Conservation (phyloP, 2,888 invertebrate genomes). For the Erynnis tages region DNA sequence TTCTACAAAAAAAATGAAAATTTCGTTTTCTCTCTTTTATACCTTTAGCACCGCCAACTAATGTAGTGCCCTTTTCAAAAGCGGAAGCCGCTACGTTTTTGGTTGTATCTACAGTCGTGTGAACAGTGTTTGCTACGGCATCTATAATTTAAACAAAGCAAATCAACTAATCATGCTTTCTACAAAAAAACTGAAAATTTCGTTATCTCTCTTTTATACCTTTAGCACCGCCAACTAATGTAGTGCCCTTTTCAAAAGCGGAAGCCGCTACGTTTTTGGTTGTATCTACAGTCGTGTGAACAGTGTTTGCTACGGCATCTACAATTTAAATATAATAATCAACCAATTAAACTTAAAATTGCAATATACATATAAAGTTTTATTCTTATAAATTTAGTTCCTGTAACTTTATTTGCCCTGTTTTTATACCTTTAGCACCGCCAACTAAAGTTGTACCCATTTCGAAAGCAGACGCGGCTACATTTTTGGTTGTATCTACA, state of each 20-base stretch:
- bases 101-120: constrained; percentile 60
- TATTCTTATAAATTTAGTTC: too few relatives aligned
- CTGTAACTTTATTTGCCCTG: background rate
- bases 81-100: constrained; percentile 70
- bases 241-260: constrained; percentile 50
- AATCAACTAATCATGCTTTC: background rate
- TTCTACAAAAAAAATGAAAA: constrained; percentile 38
- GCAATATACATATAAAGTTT: too few relatives aligned
- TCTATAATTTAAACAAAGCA: constrained; percentile 21
- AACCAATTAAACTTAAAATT: too few relatives aligned
- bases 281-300: constrained; percentile 49
- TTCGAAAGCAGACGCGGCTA: constrained; percentile 42
- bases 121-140: constrained; percentile 45
- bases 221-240: constrained; percentile 38
- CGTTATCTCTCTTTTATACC: constrained; percentile 2
- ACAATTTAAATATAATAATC: too few relatives aligned
- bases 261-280: constrained; percentile 52
- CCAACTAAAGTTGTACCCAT: constrained; percentile 48
- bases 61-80: constrained; percentile 55
- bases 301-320: constrained; percentile 53
- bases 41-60: constrained; percentile 52
- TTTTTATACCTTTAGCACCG: constrained; percentile 12
- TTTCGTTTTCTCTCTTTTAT: too few relatives aligned
- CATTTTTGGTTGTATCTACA: constrained; percentile 44
- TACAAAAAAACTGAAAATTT: too few relatives aligned